A percentile compares a stretch with the other conserved stretches of the same genome.
Evolutionary conservation across 2,888 invertebrate species (phyloP).

Genomic region (Melieria crassipennis): DNA sequence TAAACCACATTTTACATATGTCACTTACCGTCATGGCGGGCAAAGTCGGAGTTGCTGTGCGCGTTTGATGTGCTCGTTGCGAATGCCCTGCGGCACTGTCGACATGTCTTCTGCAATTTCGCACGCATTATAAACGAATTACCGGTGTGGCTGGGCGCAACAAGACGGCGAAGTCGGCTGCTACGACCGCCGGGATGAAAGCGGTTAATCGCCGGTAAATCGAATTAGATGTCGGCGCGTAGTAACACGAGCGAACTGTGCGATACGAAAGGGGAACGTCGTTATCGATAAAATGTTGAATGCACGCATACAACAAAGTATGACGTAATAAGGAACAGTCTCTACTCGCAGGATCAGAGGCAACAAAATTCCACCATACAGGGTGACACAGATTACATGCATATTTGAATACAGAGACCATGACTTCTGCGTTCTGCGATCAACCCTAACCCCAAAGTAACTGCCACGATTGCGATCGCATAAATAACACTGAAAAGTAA

Average conservation of each 20-base stretch:
- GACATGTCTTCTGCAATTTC: constrained; percentile 58
- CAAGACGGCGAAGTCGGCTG: constrained; percentile 9
- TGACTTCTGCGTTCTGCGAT: no score
- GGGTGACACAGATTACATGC: no score
- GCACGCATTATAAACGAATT: constrained; percentile 63
- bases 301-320: no score
- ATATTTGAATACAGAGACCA: no score
- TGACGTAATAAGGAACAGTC: no score
- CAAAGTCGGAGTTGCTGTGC: constrained; percentile 17
- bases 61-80: constrained; percentile 35
- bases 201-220: constrained; percentile 35
- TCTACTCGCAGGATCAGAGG: no score
- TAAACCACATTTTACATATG: constrained; percentile 63
- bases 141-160: constrained; percentile 44
- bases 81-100: constrained; percentile 55
- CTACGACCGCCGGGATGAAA: constrained; percentile 28
- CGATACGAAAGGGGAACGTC: no score
- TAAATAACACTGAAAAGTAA: no score
- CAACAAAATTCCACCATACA: no score
- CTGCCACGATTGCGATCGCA: no score
- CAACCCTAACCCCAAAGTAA: no score
- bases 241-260: neutral
- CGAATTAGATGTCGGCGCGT: constrained; percentile 30
- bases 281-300: no score
- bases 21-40: constrained; percentile 36